These are phyloP conservation scores for Hucho hucho DNA, from an alignment of 2,113 vertebrate genomes.

Conservation along the genomic window DNA sequence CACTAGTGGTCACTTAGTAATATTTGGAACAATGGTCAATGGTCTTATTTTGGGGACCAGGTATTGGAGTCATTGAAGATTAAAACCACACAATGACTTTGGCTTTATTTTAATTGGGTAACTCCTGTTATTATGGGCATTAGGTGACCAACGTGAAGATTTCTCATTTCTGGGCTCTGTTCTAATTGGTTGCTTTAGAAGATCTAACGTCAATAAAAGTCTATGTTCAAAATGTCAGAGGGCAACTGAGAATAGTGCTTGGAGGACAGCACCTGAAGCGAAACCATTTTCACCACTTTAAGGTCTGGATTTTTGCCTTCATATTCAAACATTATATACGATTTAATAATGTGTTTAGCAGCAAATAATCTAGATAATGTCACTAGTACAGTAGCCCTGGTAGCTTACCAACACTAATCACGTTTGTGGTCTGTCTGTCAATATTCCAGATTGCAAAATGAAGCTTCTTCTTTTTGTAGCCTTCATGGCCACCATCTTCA, in stretches of 20 bases:
- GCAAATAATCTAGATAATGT: no score
- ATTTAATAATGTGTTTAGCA: no score
- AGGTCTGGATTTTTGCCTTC: neutral
- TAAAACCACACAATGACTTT: neutral
- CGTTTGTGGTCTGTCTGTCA: neutral
- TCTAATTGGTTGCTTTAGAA: slow-evolving; percentile 4
- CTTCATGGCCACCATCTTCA: slow-evolving; percentile 36
- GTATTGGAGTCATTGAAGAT: neutral
- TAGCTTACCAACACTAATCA: neutral
- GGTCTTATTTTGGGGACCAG: neutral
- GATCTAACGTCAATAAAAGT: slow-evolving; percentile 4
- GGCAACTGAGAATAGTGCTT: neutral
- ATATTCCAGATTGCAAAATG: slow-evolving; percentile 47
- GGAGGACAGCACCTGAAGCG: neutral
- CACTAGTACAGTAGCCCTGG: no score
- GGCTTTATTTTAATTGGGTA: neutral
- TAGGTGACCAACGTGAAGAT: neutral
- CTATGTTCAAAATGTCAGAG: neutral
- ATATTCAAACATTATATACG: no score
- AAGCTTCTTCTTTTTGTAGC: slow-evolving; percentile 51
- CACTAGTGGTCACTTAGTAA: neutral
- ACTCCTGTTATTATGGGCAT: slow-evolving; percentile 1
- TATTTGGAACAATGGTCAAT: neutral
- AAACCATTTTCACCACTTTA: neutral
- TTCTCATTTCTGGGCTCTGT: neutral